These are phyloP conservation scores for Campodea augens DNA, from an alignment of 1,140 invertebrate species.

Conservation along the genomic window DNA sequence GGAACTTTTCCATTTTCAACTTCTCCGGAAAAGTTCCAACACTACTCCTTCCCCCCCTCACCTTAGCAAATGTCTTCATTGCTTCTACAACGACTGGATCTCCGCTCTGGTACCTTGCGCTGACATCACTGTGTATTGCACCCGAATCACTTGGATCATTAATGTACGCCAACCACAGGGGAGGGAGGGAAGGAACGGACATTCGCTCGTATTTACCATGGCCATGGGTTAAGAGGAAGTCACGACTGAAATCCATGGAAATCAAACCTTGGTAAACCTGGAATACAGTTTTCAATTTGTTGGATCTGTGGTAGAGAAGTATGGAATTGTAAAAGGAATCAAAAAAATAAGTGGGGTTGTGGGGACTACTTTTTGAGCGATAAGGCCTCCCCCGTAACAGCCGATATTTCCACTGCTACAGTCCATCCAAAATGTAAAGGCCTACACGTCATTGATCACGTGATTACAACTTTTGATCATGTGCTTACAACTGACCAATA, in stretches of 20 bases:
- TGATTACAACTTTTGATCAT: too few species aligned
- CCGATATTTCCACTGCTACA: too few species aligned
- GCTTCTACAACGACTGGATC: constrained; percentile 17
- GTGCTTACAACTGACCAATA: too few species aligned
- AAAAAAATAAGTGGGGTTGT: too few species aligned
- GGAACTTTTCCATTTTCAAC: too few species aligned
- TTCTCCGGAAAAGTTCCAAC: too few species aligned
- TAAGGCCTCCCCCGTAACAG: too few species aligned
- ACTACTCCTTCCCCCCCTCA: too few species aligned
- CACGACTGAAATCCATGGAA: constrained; percentile 19
- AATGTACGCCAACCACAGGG: constrained; percentile 18
- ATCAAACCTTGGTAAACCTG: constrained; percentile 21
- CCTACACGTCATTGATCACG: too few species aligned
- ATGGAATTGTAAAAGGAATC: too few species aligned
- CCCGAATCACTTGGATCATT: constrained; percentile 19
- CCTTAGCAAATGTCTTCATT: constrained; percentile 18
- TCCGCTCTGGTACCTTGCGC: constrained; percentile 16
- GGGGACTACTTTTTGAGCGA: too few species aligned
- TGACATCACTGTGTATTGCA: constrained; percentile 19
- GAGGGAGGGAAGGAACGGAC: constrained; percentile 12
- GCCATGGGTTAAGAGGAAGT: constrained; percentile 16
- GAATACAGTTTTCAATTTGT: constrained; percentile 3
- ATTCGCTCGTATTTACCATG: constrained; percentile 17
- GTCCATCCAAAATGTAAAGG: too few species aligned
- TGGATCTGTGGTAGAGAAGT: background rate